A percentile compares a stretch with the other conserved stretches of the same genome.
These are phyloP conservation scores for Serinus canaria DNA, from an alignment of 2,113 vertebrate genomes.

Conservation along the genomic window DNA sequence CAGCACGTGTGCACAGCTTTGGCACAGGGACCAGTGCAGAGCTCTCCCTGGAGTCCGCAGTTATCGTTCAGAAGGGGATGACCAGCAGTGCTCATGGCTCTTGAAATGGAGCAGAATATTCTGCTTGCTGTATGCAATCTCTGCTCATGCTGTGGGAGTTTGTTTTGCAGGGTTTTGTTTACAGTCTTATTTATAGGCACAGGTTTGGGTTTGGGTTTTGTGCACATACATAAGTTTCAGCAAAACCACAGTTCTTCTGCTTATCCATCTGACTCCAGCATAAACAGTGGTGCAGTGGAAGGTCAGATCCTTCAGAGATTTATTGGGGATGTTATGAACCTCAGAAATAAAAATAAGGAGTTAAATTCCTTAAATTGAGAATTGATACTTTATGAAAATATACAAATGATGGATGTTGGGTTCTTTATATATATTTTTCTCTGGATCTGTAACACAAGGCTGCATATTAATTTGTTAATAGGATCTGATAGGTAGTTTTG, in stretches of 20 bases:
- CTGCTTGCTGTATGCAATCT: not conserved
- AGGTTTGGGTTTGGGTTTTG: not conserved
- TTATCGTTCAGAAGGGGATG: not conserved
- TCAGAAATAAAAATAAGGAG: not conserved
- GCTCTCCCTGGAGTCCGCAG: not conserved
- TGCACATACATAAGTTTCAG: not conserved
- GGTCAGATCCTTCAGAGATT: not conserved
- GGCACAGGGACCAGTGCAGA: not conserved
- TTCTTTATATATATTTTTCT: not conserved
- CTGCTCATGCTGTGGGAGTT: not conserved
- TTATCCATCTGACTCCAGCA: not conserved
- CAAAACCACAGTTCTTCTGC: not conserved
- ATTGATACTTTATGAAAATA: not conserved
- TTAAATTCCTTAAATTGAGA: not conserved
- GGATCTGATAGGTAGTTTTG: not conserved
- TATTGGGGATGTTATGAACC: not conserved
- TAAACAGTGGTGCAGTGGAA: not conserved
- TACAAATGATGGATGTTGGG: not conserved
- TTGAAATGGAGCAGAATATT: not conserved
- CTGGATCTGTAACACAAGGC: not conserved
- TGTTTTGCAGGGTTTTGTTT: not conserved
- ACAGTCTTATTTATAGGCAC: not conserved
- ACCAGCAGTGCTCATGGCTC: not conserved
- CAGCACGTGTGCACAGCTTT: not conserved
- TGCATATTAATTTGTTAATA: not conserved